Conservation (phyloP, 2,797 vertebrate genomes). For the Spizella passerina region DNA sequence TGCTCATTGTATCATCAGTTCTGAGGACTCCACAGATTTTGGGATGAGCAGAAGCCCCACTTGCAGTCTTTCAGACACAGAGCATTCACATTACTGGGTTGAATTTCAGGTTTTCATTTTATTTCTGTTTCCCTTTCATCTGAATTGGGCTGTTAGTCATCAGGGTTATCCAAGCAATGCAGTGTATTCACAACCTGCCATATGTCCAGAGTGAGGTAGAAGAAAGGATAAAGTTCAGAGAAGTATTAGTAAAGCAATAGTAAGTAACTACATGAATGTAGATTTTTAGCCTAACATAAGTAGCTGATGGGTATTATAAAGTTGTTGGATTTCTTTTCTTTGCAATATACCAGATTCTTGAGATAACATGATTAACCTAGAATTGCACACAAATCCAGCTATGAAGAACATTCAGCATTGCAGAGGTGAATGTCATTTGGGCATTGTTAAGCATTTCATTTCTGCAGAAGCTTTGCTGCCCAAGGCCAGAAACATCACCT, state of each 20-base stretch:
- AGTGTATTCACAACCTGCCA: not conserved
- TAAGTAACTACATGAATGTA: not conserved
- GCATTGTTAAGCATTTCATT: conserved; percentile 25
- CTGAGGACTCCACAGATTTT: not conserved
- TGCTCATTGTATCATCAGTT: not conserved
- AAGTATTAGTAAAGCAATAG: not conserved
- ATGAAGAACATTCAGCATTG: conserved; percentile 48
- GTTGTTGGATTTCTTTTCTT: not conserved
- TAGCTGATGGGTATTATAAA: not conserved
- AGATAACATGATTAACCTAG: not conserved
- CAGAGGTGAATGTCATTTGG: conserved; percentile 53
- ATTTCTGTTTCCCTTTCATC: not conserved
- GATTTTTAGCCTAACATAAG: not conserved
- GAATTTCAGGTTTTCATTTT: not conserved
- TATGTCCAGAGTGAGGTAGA: not conserved
- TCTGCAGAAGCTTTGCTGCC: conserved; percentile 19
- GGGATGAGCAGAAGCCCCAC: not conserved
- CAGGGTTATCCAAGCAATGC: not conserved
- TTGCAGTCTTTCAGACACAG: not conserved
- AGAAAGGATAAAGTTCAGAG: not conserved
- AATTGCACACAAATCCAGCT: conserved; percentile 5
- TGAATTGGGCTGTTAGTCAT: not conserved
- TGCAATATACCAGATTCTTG: not conserved
- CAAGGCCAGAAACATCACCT: conserved; percentile 23
- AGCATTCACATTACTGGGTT: not conserved